Evolutionary conservation across 30 jellyfish, hydroid and myxozoan genomes (phyloP), one percentile per base, ranked within the genome.

Genomic region (Aurelia sp.): DNA sequence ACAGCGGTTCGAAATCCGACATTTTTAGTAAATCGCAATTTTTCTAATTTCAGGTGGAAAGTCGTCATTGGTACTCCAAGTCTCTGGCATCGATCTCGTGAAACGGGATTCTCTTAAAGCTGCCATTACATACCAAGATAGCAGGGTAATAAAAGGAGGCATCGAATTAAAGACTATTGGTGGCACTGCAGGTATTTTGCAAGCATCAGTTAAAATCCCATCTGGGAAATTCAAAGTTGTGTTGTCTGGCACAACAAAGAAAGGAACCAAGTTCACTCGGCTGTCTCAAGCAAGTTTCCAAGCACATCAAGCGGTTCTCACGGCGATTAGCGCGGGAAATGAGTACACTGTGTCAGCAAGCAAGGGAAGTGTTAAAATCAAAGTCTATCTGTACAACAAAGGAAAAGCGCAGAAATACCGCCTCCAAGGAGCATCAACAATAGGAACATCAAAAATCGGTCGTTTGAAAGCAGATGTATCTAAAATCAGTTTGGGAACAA

Each of bases 301-400:
- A 53, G 82, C 82, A 20, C 18, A 58, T 24, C n/a, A 15, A 50
- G 55, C 82, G 13, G 82, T 80, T 22, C 8, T 80, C 82, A 75
- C 59, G 48, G 41, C 82, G 19, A 27, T 80, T 55, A 52, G 82
- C 44, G 90, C 90, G 18, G 90, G 90, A 41, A 62, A 65, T 33
- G 90, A 80, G 76, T 80, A 44, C 76, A 80, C 90, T 12, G 82
- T 76, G 48, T 69, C 82, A 16, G 90, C 66, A 16, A 52, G 82
- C 66, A 22, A 71, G 24, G 81, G 74, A 64, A 31, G 62, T n/a
- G 59, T 55, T 17, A 67, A 51, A n/a, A 55, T 80, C 63, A 47
- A 47, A 18, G 80, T 66, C 18, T 80, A 80, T 57, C 8, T 80
- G 64, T 80, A 80, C 76, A 80, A 80, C 66, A 22, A 67, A 13